Evolutionary conservation across 2,888 invertebrate genomes (phyloP).

Genomic region (Cataglyphis rosenhaueri): DNA sequence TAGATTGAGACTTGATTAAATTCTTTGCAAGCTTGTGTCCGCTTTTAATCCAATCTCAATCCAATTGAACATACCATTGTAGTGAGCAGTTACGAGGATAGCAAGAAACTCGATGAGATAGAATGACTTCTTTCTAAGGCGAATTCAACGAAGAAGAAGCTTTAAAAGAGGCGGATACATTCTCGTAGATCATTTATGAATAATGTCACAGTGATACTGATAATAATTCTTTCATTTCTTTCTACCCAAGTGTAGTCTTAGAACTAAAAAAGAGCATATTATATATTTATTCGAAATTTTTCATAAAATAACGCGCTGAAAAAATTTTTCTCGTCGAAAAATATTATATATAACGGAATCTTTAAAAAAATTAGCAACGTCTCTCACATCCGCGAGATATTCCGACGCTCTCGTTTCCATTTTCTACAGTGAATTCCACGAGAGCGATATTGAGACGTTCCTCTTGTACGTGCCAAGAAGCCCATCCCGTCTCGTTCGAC

Average conservation of each 20-base stretch:
- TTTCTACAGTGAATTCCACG: slow-evolving; percentile 2
- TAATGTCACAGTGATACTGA: not conserved
- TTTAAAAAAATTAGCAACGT: not conserved
- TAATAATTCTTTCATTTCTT: not conserved
- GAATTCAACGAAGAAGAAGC: slow-evolving; percentile 12
- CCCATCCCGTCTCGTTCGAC: slow-evolving; percentile 2
- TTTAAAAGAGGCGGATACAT: slow-evolving; percentile 14
- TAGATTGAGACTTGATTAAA: slow-evolving; percentile 45
- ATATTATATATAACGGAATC: not conserved
- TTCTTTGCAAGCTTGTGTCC: slow-evolving; percentile 47
- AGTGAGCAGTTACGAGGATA: slow-evolving; percentile 14
- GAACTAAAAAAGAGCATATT: not conserved
- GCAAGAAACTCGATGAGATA: slow-evolving; percentile 10
- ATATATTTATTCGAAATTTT: not conserved
- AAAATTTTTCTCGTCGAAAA: not conserved
- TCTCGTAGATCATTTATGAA: not conserved
- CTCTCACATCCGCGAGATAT: not conserved
- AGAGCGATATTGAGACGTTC: slow-evolving; percentile 16
- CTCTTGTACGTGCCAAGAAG: slow-evolving; percentile 1
- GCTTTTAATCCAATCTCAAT: slow-evolving; percentile 42
- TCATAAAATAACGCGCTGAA: not conserved
- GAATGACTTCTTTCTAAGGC: slow-evolving; percentile 20
- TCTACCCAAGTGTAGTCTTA: not conserved
- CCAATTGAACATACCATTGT: slow-evolving; percentile 47
- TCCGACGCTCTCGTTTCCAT: not conserved